A percentile compares a stretch with the other conserved stretches of the same genome.
phyloP scores from a whole-genome alignment of 2,797 vertebrate genomes.

The Poeciliopsis paucimaculata region DNA sequence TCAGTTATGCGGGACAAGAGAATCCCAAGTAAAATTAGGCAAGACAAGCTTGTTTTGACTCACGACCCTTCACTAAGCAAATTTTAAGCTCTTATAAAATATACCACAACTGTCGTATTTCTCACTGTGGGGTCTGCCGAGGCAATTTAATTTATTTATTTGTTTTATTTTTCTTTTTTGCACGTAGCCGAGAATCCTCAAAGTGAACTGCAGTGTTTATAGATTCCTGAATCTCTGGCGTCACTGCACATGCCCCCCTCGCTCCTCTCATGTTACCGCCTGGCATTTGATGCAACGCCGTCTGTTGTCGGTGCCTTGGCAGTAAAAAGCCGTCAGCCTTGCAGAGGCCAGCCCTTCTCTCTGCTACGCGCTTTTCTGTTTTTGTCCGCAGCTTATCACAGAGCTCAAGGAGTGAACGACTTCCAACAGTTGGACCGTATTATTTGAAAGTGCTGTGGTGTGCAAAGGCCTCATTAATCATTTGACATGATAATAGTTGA shows the following conservation, averaged over 20 bases:
- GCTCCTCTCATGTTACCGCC: conserved; percentile 36
- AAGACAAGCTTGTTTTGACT: conserved; percentile 40
- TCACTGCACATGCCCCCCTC: conserved; percentile 25
- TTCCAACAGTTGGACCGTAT: conserved; percentile 29
- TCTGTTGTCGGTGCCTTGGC: conserved; percentile 37
- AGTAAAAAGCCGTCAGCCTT: conserved; percentile 38
- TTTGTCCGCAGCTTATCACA: conserved; percentile 34
- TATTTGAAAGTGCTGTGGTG: conserved; percentile 34
- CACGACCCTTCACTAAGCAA: conserved; percentile 23
- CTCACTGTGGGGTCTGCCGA: conserved; percentile 8
- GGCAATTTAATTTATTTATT: background rate
- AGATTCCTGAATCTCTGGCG: conserved; percentile 51
- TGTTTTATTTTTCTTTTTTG: background rate
- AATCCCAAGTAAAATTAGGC: conserved; percentile 43
- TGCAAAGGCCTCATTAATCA: conserved; percentile 42
- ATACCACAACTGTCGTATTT: conserved; percentile 29
- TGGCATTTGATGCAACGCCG: conserved; percentile 32
- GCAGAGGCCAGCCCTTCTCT: conserved; percentile 15
- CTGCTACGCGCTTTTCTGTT: conserved; percentile 31
- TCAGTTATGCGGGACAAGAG: conserved; percentile 31
- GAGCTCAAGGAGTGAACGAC: conserved; percentile 38
- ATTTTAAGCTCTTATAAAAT: conserved; percentile 48
- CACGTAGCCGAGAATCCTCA: conserved; percentile 23
- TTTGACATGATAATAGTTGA: conserved; percentile 32
- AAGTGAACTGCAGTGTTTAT: conserved; percentile 54